Percentiles rank a stretch among this genome's conserved stretches.
Conservation (phyloP, 2,797 vertebrate genomes). For the Setipinna tenuifilis region DNA sequence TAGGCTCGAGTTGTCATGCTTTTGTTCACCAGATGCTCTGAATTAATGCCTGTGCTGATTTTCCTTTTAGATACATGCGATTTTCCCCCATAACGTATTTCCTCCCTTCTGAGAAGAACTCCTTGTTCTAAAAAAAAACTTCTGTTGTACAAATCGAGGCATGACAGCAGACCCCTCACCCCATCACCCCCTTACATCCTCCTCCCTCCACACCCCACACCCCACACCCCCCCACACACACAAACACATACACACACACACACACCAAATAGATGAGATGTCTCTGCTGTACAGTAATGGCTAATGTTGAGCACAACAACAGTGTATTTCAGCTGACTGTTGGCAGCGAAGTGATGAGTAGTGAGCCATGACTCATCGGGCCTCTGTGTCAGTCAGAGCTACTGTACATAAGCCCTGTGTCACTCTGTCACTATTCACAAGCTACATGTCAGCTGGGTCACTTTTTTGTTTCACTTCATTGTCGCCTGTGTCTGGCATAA, state of each 20-base stretch:
- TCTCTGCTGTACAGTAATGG: not conserved
- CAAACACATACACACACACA: not conserved
- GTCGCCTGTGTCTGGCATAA: constrained; percentile 14
- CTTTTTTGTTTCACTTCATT: not conserved
- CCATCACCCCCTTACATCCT: not conserved
- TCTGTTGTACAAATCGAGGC: constrained; percentile 35
- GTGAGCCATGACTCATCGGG: not conserved
- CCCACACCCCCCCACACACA: not conserved
- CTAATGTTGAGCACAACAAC: constrained; percentile 11
- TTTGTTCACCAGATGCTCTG: constrained; percentile 46
- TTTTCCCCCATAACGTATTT: constrained; percentile 33
- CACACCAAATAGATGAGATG: not conserved
- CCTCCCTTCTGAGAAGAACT: constrained; percentile 33
- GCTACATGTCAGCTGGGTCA: not conserved
- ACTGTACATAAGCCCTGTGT: not conserved
- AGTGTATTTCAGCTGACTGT: constrained; percentile 10
- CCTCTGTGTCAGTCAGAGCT: constrained; percentile 13
- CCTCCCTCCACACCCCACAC: not conserved
- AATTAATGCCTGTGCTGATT: constrained; percentile 46
- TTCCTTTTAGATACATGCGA: constrained; percentile 38
- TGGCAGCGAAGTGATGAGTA: not conserved
- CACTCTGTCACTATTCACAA: not conserved
- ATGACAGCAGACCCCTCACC: constrained; percentile 1
- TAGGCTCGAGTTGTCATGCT: constrained; percentile 25
- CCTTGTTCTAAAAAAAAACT: constrained; percentile 8